phyloP scores from a whole-genome alignment of 2,888 invertebrate species.

The Helleia helle region DNA sequence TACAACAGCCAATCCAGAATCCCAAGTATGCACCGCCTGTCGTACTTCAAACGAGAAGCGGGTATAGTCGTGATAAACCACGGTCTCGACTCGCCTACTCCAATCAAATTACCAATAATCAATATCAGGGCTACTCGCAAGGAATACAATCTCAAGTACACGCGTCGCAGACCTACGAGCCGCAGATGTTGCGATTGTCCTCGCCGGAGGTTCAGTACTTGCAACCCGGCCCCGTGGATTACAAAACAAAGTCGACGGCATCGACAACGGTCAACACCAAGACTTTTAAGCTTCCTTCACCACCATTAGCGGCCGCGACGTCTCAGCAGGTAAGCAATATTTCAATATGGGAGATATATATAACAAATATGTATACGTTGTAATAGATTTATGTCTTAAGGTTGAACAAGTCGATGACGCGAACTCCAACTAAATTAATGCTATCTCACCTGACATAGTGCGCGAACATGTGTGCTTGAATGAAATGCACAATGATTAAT shows the following conservation, averaged over 20 bases:
- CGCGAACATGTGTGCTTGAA: too few relatives aligned
- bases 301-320: constrained; percentile 41
- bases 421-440: too few relatives aligned
- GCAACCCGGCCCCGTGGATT: constrained; percentile 41
- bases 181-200: constrained; percentile 24
- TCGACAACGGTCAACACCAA: constrained; percentile 29
- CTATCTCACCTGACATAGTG: too few relatives aligned
- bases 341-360: not conserved
- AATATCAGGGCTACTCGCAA: constrained; percentile 41
- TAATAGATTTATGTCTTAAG: too few relatives aligned
- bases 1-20: constrained; percentile 56
- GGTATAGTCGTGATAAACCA: constrained; percentile 49
- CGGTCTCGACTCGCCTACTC: constrained; percentile 38
- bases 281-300: constrained; percentile 65
- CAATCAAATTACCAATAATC: constrained; percentile 28
- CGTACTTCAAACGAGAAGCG: constrained; percentile 48
- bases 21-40: constrained; percentile 51
- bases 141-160: constrained; percentile 28
- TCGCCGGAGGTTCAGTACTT: constrained; percentile 50
- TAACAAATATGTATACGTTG: not conserved
- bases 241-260: constrained; percentile 40
- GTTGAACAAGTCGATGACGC: too few relatives aligned
- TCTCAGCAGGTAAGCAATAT: constrained; percentile 40
- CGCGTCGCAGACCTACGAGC: constrained; percentile 25
- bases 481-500: too few relatives aligned